Conservation (phyloP, 2,113 vertebrate species). For the Lagopus leucura region DNA sequence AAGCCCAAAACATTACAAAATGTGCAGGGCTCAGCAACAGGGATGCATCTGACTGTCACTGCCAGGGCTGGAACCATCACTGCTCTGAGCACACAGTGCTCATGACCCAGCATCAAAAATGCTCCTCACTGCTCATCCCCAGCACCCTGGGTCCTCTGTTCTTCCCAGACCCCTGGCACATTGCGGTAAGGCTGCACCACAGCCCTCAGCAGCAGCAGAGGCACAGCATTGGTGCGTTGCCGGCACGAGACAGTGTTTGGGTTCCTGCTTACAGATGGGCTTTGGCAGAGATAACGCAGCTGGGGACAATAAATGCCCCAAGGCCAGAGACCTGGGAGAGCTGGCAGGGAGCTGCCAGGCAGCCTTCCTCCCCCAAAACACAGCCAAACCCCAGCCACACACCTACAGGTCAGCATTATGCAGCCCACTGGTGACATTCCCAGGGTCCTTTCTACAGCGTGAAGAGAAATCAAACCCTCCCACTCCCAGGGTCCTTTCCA, state of each 20-base stretch:
- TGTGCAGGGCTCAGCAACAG: conserved; percentile 34
- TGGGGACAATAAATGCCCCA: conserved; percentile 20
- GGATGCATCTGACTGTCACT: background rate
- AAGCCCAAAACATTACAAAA: conserved; percentile 25
- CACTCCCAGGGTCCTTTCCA: background rate
- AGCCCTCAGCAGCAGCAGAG: background rate
- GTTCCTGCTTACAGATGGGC: background rate
- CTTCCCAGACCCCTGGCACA: background rate
- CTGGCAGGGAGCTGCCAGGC: accelerated
- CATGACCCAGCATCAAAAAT: accelerated
- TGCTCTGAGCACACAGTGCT: background rate
- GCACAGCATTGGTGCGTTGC: accelerated
- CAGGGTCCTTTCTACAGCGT: accelerated
- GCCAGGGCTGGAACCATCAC: background rate
- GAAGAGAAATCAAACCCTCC: conserved; percentile 1
- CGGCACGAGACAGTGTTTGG: accelerated
- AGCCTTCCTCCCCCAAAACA: background rate
- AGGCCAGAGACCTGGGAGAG: conserved; percentile 15
- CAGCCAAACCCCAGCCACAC: background rate
- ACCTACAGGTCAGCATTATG: background rate
- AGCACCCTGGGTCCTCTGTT: background rate
- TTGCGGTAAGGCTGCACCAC: accelerated
- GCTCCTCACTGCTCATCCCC: background rate
- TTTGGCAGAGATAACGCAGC: background rate
- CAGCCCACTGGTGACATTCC: accelerated